Evolutionary conservation across 1,140 invertebrate species (phyloP).

Genomic region (Bombus sylvicola): DNA sequence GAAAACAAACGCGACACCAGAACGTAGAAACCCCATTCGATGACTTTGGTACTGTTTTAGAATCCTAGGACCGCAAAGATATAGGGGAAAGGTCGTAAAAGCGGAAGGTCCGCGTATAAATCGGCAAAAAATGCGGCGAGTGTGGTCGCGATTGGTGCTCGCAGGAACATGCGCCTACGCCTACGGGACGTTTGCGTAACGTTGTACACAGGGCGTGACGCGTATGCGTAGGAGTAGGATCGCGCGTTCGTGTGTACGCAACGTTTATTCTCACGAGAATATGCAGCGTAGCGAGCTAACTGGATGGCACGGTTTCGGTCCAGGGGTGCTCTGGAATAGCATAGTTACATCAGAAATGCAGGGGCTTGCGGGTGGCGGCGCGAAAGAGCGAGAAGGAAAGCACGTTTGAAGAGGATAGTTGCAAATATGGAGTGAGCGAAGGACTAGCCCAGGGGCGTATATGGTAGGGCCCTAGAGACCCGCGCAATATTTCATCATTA

Average conservation of each 20-base stretch:
- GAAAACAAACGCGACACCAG: no score
- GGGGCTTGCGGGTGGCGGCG: slow-evolving; percentile 49
- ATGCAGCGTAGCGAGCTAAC: slow-evolving; percentile 59
- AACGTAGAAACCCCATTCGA: no score
- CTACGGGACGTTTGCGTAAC: slow-evolving; percentile 27
- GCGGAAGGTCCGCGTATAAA: not conserved
- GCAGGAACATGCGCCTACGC: slow-evolving; percentile 29
- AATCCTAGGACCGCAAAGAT: not conserved
- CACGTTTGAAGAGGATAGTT: slow-evolving; percentile 74
- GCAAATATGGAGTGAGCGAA: slow-evolving; percentile 72
- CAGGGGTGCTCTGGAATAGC: slow-evolving; percentile 64
- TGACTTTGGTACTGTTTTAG: not conserved
- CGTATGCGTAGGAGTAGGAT: slow-evolving; percentile 33
- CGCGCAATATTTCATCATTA: slow-evolving; percentile 84
- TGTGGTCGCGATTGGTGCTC: slow-evolving; percentile 12
- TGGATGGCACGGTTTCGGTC: slow-evolving; percentile 68
- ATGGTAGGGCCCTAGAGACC: slow-evolving; percentile 71
- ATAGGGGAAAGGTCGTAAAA: not conserved
- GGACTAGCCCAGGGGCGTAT: slow-evolving; percentile 66
- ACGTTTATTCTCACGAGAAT: slow-evolving; percentile 67
- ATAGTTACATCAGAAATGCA: slow-evolving; percentile 78
- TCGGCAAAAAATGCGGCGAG: not conserved
- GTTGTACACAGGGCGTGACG: slow-evolving; percentile 24
- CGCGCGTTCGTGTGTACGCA: slow-evolving; percentile 48
- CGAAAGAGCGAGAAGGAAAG: slow-evolving; percentile 50